A percentile compares a stretch with the other conserved stretches of the same genome.
Evolutionary conservation across 2,113 vertebrate species (phyloP).

Genomic region (Mobula birostris): DNA sequence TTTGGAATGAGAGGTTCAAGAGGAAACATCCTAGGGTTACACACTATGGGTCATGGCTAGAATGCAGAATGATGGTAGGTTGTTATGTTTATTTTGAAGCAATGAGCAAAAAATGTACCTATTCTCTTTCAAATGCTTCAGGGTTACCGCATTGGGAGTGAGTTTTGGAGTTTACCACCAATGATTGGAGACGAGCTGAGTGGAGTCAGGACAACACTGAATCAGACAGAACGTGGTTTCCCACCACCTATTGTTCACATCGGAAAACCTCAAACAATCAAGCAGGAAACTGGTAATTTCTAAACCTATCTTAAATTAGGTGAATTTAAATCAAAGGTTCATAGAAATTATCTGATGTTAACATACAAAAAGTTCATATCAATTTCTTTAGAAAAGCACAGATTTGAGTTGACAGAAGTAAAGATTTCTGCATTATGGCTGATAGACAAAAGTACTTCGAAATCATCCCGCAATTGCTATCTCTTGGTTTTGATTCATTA

Average conservation of each 20-base stretch:
- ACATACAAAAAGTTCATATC: not conserved
- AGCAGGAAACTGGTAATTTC: slow-evolving; percentile 62
- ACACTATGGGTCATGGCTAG: not conserved
- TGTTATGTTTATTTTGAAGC: not conserved
- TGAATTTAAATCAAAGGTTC: not conserved
- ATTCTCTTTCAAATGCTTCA: slow-evolving; percentile 44
- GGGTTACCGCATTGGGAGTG: slow-evolving; percentile 61
- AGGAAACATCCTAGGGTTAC: no score
- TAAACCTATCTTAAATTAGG: not conserved
- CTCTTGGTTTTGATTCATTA: not conserved
- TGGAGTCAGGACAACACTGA: slow-evolving; percentile 70
- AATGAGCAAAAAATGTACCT: not conserved
- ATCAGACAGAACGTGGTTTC: slow-evolving; percentile 61
- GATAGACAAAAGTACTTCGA: not conserved
- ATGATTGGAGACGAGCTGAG: slow-evolving; percentile 71
- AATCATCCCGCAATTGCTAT: not conserved
- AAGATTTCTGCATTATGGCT: not conserved
- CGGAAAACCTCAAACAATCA: slow-evolving; percentile 58
- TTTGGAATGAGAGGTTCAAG: not conserved
- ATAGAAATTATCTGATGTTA: not conserved
- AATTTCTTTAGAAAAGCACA: not conserved
- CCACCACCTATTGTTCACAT: slow-evolving; percentile 57
- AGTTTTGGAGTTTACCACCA: slow-evolving; percentile 76
- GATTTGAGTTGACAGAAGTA: not conserved
- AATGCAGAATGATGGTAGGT: not conserved